Conservation (phyloP, 1,140 invertebrate species). For the Diplogasteroides magnus region DNA sequence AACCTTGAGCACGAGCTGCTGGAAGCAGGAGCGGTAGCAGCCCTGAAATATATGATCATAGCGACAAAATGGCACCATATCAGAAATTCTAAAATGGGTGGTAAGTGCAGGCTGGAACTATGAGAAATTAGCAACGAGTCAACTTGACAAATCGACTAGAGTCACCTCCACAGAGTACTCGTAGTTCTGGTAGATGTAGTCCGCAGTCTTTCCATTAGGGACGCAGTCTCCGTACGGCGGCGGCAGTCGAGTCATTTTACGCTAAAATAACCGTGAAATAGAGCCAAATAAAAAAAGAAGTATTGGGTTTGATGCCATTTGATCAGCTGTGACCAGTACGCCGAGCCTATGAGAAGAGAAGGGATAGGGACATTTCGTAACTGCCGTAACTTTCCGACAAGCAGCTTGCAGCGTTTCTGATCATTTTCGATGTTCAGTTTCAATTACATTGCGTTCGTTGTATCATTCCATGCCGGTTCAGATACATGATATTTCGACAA, state of each 20-base stretch:
- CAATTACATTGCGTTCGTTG: no score
- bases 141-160: background rate
- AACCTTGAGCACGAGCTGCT: constrained; percentile 42
- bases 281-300: background rate
- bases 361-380: no score
- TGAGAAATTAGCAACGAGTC: constrained; percentile 7
- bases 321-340: no score
- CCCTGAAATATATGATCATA: constrained; percentile 29
- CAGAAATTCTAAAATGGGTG: no score
- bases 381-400: no score
- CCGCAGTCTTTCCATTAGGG: constrained; percentile 23
- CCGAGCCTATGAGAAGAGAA: no score
- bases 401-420: no score
- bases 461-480: no score
- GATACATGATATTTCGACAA: no score
- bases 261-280: constrained; percentile 32
- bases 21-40: constrained; percentile 52
- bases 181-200: constrained; percentile 46
- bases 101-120: no score
- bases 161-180: constrained; percentile 49
- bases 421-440: no score
- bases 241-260: constrained; percentile 45
- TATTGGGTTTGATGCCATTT: background rate
- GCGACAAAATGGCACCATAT: no score
- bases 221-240: constrained; percentile 39